phyloP scores from a whole-genome alignment of 2,113 vertebrate species.

The Cathartes aura region DNA sequence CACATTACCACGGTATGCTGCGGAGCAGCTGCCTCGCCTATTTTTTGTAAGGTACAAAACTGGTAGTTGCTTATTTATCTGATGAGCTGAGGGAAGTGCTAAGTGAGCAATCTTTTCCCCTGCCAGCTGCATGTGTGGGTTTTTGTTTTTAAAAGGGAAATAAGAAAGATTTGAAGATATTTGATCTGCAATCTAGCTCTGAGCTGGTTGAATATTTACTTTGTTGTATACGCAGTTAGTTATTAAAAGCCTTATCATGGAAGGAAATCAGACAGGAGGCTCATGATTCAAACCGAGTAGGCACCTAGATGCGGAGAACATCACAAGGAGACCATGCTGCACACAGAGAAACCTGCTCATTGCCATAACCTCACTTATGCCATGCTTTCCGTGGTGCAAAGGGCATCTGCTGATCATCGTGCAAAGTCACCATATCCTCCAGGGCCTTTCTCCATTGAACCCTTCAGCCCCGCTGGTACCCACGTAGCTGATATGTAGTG shows the following conservation, averaged over 20 bases:
- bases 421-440: fast-evolving
- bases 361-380: fast-evolving
- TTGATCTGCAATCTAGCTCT: neutral
- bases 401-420: neutral
- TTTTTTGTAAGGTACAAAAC: neutral
- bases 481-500: fast-evolving
- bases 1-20: neutral
- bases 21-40: neutral
- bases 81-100: conserved; percentile 4
- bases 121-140: neutral
- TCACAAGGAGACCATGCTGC: neutral
- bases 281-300: neutral
- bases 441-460: fast-evolving
- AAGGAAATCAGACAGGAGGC: neutral
- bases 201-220: conserved; percentile 37
- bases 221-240: neutral
- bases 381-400: neutral
- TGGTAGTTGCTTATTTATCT: conserved; percentile 13
- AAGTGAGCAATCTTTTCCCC: conserved; percentile 2
- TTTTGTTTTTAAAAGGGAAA: conserved; percentile 17
- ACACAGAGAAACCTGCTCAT: neutral
- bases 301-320: neutral
- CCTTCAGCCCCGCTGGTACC: neutral
- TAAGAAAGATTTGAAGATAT: conserved; percentile 6
- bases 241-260: neutral